phyloP scores from a whole-genome alignment of 2,797 vertebrate species.

The Coranthus polyacanthus region DNA sequence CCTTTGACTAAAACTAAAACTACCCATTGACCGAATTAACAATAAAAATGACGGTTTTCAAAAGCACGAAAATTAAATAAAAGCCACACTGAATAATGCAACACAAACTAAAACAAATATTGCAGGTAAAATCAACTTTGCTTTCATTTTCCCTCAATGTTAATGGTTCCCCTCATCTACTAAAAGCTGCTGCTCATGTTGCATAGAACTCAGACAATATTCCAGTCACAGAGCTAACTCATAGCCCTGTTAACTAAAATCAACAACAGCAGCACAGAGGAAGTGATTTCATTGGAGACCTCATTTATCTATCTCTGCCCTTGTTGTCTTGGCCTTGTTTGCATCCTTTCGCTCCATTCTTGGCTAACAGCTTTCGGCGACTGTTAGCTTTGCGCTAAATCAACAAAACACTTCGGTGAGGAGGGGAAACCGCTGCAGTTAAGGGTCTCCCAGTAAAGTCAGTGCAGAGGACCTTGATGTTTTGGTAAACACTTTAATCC shows the following conservation, averaged over 20 bases:
- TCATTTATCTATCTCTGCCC: conserved; percentile 59
- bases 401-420: conserved; percentile 63
- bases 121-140: no score
- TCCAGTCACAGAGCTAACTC: conserved; percentile 39
- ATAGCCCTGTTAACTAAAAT: conserved; percentile 33
- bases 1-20: no score
- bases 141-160: no score
- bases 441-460: conserved; percentile 63
- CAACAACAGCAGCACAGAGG: conserved; percentile 28
- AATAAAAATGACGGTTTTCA: no score
- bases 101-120: no score
- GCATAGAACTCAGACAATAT: conserved; percentile 25
- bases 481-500: conserved; percentile 85
- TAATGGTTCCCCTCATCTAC: neutral
- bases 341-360: conserved; percentile 50
- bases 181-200: conserved; percentile 18
- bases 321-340: conserved; percentile 63
- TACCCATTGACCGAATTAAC: no score
- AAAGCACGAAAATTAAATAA: no score
- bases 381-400: conserved; percentile 69
- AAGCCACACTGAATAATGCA: no score
- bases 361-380: conserved; percentile 55
- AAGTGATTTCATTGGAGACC: conserved; percentile 46
- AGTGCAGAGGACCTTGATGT: conserved; percentile 75
- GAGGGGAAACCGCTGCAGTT: conserved; percentile 37